phyloP scores from a whole-genome alignment of 2,888 invertebrate species.

The Cantharis rufa region DNA sequence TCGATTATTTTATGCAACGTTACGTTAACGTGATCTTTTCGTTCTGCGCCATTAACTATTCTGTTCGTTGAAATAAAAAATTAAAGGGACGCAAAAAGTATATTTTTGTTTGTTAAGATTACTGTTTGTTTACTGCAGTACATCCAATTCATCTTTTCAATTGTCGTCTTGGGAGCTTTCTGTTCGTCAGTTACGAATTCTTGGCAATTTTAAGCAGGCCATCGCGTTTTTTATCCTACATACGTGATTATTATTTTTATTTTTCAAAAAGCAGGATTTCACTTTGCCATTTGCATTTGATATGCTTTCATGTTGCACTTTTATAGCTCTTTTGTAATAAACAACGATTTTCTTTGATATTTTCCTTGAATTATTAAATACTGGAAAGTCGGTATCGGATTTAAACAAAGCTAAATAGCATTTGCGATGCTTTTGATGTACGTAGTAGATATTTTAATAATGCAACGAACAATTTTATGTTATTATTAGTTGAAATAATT shows the following conservation, averaged over 20 bases:
- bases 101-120: not conserved
- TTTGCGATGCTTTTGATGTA: not conserved
- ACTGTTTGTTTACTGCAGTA: conserved; percentile 1
- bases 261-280: not conserved
- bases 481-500: not conserved
- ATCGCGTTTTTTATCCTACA: not conserved
- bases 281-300: not conserved
- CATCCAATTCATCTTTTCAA: conserved; percentile 3
- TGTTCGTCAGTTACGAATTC: conserved; percentile 1
- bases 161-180: not conserved
- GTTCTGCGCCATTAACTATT: not conserved
- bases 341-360: not conserved
- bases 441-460: not conserved
- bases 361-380: not conserved
- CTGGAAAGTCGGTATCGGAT: not conserved
- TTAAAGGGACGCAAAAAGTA: not conserved
- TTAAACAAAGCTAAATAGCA: not conserved
- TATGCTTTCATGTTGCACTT: not conserved
- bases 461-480: not conserved
- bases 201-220: conserved; percentile 1
- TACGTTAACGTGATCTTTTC: not conserved
- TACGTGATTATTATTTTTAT: conserved; percentile 2
- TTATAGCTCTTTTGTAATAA: not conserved
- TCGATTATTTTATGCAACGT: not conserved
- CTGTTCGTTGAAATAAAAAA: not conserved